Evolutionary conservation across 2,797 vertebrate genomes (phyloP).

Genomic region (Dendrocincla fuliginosa): DNA sequence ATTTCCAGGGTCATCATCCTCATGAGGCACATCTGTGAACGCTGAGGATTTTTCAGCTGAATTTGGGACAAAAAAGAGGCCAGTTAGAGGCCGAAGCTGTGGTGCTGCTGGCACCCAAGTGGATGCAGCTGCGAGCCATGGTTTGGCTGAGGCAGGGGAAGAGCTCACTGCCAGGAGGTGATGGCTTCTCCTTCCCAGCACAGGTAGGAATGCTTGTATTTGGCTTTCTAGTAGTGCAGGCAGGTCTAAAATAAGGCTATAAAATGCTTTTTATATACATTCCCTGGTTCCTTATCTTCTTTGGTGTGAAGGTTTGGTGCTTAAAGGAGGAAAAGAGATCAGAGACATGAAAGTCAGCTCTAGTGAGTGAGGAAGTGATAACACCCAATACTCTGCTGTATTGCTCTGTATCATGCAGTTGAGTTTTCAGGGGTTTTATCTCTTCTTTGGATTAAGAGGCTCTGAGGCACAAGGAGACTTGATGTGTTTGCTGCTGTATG

Average conservation of each 20-base stretch:
- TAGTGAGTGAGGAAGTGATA: neutral
- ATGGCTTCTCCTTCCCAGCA: neutral
- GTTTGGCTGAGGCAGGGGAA: neutral
- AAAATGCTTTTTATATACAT: neutral
- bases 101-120: neutral
- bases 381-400: neutral
- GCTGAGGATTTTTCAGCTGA: neutral
- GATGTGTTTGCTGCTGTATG: neutral
- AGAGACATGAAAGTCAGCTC: neutral
- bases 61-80: neutral
- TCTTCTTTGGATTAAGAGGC: slow-evolving; percentile 32
- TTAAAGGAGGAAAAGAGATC: neutral
- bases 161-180: fast-evolving
- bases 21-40: neutral
- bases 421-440: neutral
- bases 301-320: neutral
- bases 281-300: neutral
- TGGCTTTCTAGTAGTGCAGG: neutral
- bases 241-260: neutral
- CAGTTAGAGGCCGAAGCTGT: fast-evolving
- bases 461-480: neutral
- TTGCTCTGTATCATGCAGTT: neutral
- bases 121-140: neutral
- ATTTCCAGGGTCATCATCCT: neutral
- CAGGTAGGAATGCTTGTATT: neutral